Conservation (phyloP, 2,888 invertebrate species). For the Subacronicta megacephala region DNA sequence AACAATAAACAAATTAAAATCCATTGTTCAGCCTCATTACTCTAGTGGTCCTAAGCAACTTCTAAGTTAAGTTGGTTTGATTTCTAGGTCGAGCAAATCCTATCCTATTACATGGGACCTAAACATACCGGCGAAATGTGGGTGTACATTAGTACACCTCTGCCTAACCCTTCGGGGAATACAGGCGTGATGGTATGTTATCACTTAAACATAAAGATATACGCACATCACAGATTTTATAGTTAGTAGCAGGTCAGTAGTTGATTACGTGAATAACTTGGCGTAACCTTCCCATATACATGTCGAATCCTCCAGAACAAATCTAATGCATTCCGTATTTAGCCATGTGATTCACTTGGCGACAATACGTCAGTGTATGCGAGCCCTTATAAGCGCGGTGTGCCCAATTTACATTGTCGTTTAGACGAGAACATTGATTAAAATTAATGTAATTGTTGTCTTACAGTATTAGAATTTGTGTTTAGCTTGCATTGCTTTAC, state of each 20-base stretch:
- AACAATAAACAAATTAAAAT: neutral
- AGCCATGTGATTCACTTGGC: conserved; percentile 26
- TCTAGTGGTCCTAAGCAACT: no score
- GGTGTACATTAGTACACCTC: no score
- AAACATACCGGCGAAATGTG: no score
- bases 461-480: neutral
- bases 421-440: conserved; percentile 27
- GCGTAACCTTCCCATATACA: conserved; percentile 8
- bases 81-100: no score
- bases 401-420: conserved; percentile 31
- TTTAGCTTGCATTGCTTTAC: neutral
- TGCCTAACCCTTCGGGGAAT: no score
- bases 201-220: no score
- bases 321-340: conserved; percentile 7
- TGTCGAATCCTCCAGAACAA: conserved; percentile 25
- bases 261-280: conserved; percentile 2
- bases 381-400: conserved; percentile 18
- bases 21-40: no score
- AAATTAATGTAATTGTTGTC: conserved; percentile 34
- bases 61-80: no score
- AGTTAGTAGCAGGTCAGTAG: no score
- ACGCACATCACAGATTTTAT: no score
- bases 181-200: no score
- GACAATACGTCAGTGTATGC: conserved; percentile 14
- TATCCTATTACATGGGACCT: no score